Conservation (phyloP, 2,113 vertebrate genomes). For the Myxocyprinus asiaticus region DNA sequence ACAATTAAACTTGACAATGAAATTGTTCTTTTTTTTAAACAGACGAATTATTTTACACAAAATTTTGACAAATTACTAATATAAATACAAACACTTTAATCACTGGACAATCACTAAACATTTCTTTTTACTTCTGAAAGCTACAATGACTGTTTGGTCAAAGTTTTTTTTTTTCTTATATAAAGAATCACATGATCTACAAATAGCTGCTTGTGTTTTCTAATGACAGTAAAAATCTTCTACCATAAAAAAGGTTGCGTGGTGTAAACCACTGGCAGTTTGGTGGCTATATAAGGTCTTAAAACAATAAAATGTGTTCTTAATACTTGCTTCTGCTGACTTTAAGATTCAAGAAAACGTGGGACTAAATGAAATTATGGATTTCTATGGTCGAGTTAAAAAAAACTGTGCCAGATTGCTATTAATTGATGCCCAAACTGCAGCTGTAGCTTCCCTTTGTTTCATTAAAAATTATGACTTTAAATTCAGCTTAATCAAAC, state of each 20-base stretch:
- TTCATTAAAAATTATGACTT: slow-evolving; percentile 7
- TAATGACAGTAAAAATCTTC: neutral
- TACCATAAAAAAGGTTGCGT: neutral
- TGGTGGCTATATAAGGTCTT: neutral
- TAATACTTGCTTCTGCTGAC: neutral
- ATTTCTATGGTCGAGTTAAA: neutral
- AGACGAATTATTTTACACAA: slow-evolving; percentile 50
- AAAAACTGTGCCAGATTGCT: neutral
- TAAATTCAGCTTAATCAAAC: neutral
- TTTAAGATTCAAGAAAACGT: neutral
- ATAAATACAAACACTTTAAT: slow-evolving; percentile 50
- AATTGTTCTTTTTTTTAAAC: slow-evolving; percentile 41
- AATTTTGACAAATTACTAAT: slow-evolving; percentile 54
- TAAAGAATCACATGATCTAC: slow-evolving; percentile 8
- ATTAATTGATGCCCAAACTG: slow-evolving; percentile 6
- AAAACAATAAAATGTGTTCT: neutral
- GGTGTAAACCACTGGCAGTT: slow-evolving; percentile 17
- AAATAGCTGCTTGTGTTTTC: slow-evolving; percentile 14
- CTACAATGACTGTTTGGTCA: slow-evolving; percentile 31
- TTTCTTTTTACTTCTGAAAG: neutral
- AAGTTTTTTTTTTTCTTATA: neutral
- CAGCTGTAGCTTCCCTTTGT: slow-evolving; percentile 30
- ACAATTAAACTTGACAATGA: slow-evolving; percentile 50
- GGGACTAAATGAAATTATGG: neutral
- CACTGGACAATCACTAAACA: slow-evolving; percentile 47